phyloP scores from a whole-genome alignment of 1,140 invertebrate genomes.

The Cydia strobilella region DNA sequence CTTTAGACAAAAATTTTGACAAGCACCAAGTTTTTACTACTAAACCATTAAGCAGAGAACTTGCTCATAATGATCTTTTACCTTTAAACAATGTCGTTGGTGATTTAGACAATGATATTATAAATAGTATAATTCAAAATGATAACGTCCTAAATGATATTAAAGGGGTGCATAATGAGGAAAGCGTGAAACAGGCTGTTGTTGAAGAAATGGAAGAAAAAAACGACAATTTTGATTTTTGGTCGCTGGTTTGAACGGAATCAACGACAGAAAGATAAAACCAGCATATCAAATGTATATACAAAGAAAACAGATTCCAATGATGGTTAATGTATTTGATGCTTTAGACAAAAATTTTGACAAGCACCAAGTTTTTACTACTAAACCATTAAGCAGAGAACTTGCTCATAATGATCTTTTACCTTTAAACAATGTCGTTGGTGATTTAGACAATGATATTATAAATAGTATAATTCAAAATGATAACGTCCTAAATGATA shows the following conservation, averaged over 20 bases:
- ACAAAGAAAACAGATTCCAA: background rate
- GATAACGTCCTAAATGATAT: background rate
- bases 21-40: background rate
- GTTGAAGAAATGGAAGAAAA: background rate
- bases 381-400: background rate
- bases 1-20: background rate
- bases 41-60: background rate
- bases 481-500: background rate
- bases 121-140: background rate
- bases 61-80: background rate
- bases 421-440: background rate
- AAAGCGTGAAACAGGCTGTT: background rate
- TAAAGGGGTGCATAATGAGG: background rate
- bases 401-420: background rate
- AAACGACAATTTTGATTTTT: background rate
- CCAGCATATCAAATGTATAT: background rate
- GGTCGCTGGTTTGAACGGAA: background rate
- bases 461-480: background rate
- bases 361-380: background rate
- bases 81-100: background rate
- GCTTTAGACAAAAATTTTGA: background rate
- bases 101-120: background rate
- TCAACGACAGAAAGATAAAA: too few relatives aligned
- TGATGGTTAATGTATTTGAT: background rate
- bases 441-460: background rate